Percentiles rank a stretch among this genome's conserved stretches.
Conservation (phyloP, 1,140 invertebrate genomes). For the Drosophila repletoides region DNA sequence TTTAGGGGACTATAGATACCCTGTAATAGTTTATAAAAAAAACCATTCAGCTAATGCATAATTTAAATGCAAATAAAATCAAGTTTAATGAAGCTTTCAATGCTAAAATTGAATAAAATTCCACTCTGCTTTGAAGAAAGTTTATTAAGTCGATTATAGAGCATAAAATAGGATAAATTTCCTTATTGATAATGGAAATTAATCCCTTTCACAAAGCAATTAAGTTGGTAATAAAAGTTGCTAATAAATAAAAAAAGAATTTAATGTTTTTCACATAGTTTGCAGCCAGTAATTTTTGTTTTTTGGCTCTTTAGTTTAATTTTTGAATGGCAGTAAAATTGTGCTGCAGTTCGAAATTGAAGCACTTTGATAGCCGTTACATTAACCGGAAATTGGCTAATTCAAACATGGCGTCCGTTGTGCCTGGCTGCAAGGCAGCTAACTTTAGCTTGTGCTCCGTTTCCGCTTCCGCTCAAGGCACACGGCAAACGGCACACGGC, state of each 20-base stretch:
- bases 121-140: slow-evolving; percentile 1
- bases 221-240: no score
- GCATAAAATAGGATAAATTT: no score
- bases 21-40: no score
- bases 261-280: no score
- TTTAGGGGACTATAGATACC: no score
- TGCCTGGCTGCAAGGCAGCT: slow-evolving; percentile 26
- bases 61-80: background rate
- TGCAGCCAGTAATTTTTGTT: no score
- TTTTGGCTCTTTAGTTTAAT: no score
- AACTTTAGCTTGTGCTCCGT: slow-evolving; percentile 61
- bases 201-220: no score
- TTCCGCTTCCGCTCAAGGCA: slow-evolving; percentile 28
- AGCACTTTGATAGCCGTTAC: slow-evolving; percentile 46
- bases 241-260: no score
- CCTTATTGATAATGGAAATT: no score
- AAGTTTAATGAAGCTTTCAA: background rate
- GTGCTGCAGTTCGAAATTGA: slow-evolving; percentile 44
- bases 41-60: no score
- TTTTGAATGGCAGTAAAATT: no score
- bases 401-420: slow-evolving; percentile 63
- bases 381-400: slow-evolving; percentile 66
- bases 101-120: slow-evolving; percentile 1
- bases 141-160: slow-evolving; percentile 7
- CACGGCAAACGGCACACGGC: background rate